phyloP scores from a whole-genome alignment of 2,797 vertebrate genomes.

The Gambusia yucatana region DNA sequence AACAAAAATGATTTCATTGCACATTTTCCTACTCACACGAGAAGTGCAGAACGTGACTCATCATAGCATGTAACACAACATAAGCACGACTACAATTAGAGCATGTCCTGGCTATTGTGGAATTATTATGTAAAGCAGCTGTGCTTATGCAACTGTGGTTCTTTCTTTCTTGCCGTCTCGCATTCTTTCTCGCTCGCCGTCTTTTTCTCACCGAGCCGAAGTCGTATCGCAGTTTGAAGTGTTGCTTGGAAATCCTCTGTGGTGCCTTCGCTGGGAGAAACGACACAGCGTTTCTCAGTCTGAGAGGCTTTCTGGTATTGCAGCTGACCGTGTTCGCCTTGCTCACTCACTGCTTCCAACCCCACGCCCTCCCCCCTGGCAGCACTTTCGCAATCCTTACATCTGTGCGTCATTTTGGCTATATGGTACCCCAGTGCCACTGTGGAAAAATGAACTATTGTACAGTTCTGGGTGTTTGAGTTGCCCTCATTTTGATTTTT shows the following conservation, averaged over 20 bases:
- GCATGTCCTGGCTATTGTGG: constrained; percentile 17
- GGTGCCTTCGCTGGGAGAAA: constrained; percentile 84
- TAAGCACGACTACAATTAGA: constrained; percentile 13
- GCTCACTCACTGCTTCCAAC: constrained; percentile 52
- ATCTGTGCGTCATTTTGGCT: constrained; percentile 59
- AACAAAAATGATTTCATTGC: constrained; percentile 6
- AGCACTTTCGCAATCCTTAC: constrained; percentile 50
- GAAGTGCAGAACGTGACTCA: constrained; percentile 21
- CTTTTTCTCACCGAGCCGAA: constrained; percentile 24
- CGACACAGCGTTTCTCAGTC: constrained; percentile 74
- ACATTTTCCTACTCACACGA: constrained; percentile 7
- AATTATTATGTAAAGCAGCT: constrained; percentile 23
- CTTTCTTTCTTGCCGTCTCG: constrained; percentile 1
- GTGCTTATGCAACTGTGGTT: constrained; percentile 9
- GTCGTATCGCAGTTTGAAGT: constrained; percentile 74
- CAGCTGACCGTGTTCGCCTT: constrained; percentile 56
- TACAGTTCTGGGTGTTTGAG: constrained; percentile 50
- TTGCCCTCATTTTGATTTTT: constrained; percentile 61
- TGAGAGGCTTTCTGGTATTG: constrained; percentile 64
- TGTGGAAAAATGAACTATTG: constrained; percentile 55
- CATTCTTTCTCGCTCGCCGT: neutral
- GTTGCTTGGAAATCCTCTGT: constrained; percentile 81
- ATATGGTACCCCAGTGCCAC: constrained; percentile 40
- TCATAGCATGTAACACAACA: constrained; percentile 22
- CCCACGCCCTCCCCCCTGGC: constrained; percentile 29